A percentile compares a stretch with the other conserved stretches of the same genome.
Evolutionary conservation across 2,797 vertebrate species (phyloP).

Genomic region (Sebastes vulpes): DNA sequence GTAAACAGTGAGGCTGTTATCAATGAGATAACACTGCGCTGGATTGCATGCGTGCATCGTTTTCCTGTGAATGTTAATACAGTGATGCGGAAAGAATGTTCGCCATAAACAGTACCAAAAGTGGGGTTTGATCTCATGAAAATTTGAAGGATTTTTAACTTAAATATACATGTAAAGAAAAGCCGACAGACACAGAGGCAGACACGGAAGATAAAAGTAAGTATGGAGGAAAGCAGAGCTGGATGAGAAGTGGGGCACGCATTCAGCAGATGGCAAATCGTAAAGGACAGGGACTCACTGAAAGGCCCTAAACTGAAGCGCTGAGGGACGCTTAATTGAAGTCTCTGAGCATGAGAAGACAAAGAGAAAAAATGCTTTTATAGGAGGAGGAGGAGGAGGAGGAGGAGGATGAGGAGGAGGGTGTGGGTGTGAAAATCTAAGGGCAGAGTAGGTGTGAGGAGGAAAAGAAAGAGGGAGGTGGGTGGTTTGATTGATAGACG

Average conservation of each 20-base stretch:
- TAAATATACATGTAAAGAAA: not conserved
- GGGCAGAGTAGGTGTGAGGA: constrained; percentile 19
- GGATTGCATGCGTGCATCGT: not conserved
- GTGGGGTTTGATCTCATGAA: not conserved
- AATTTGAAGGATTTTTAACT: not conserved
- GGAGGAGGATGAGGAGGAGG: too few relatives aligned
- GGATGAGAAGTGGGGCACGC: not conserved
- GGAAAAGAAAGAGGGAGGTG: constrained; percentile 10
- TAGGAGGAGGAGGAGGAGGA: not conserved
- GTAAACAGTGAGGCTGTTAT: not conserved
- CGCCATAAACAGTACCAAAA: not conserved
- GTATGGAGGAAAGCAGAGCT: not conserved
- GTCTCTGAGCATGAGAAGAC: constrained; percentile 1
- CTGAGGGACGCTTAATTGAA: constrained; percentile 26
- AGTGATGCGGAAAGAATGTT: not conserved
- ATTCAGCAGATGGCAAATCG: constrained; percentile 39
- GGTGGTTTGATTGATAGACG: constrained; percentile 46
- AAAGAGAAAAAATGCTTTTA: constrained; percentile 11
- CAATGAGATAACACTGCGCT: not conserved
- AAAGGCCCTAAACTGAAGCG: constrained; percentile 35
- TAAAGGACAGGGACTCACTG: constrained; percentile 5
- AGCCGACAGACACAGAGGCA: not conserved
- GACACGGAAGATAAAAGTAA: not conserved
- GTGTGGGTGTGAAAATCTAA: constrained; percentile 21
- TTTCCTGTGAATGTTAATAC: not conserved